Base-by-base conservation (phyloP, 2,888 invertebrate species). In the Drosophila paramelanica region DNA sequence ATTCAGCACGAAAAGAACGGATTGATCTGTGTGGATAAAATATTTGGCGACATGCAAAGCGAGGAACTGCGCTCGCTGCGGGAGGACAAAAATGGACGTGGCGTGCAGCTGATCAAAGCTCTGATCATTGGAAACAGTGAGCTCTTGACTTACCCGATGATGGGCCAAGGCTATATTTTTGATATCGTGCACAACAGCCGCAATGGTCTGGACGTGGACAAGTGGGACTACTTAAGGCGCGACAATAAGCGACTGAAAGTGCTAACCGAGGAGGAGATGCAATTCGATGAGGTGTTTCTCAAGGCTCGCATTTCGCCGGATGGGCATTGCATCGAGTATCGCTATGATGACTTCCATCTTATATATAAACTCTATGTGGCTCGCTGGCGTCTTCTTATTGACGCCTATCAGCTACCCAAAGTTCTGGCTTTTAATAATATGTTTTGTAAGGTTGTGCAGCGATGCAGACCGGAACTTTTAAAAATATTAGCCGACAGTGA, bases 181-280 rank as follows among this genome's bases (percentile, higher is more conserved):
- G 92, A 92, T 51, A 94, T 95, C 71, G 93, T 95, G 0, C 93
- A 93, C 49, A 95, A 95, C 89, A 93, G 93, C 67, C 89, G 92
- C 38, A 94, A 93, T 71, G 94, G 94, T 8, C 92, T 95, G 17
- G 95, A 95, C 89, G 95, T 95, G 1, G 95, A 95, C 86, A 95
- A 95, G 86, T 94, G 94, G 93, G 95, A 96, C 80, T 95, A 96
- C 83, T 91, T 96, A 49, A 91, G 94, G 17, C 92, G 95, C 23
- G 95, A 95, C 84, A 92, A 93, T 45, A 91, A 92, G 53, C 77
- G 69, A 6, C 39, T 87, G 0, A 53, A 79, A 2, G 51, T 82
- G 62, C 77, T 84, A 23, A 84, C 60, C 55, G 50, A 73, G 14
- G 73, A 81, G 0, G 73, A 89, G 68, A 69, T 89, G 73, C 72